These are phyloP conservation scores for Syritta pipiens DNA, from an alignment of 2,888 invertebrate species.

Conservation along the genomic window DNA sequence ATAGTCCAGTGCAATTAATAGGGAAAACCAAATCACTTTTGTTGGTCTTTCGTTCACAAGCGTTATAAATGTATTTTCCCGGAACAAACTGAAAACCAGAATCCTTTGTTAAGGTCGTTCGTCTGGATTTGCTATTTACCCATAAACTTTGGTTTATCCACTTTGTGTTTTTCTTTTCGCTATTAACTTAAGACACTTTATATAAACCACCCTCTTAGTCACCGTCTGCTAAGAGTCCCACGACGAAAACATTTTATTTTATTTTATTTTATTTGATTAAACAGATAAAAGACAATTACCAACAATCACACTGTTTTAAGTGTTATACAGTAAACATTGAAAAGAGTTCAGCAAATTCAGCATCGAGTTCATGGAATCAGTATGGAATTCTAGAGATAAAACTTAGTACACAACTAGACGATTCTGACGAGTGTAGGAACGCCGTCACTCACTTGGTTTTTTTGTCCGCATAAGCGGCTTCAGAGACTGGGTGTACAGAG, in stretches of 20 bases:
- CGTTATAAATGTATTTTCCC: no score
- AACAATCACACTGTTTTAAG: neutral
- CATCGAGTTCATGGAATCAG: neutral
- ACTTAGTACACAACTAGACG: no score
- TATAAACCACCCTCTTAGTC: neutral
- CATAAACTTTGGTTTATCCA: neutral
- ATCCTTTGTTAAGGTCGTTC: neutral
- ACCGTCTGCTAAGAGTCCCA: neutral
- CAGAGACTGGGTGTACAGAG: no score
- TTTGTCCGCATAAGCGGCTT: no score
- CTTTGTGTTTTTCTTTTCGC: neutral
- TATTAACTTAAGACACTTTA: neutral
- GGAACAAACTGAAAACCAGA: neutral
- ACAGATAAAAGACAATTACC: neutral
- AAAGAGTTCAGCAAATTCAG: neutral
- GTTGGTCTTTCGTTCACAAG: no score
- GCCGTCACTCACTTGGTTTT: no score
- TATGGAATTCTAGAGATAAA: no score
- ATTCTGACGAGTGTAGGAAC: no score
- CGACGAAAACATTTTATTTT: no score
- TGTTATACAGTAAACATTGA: neutral
- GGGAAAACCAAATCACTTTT: no score
- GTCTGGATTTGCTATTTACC: neutral
- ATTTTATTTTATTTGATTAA: neutral
- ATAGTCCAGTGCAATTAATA: no score